Conservation (phyloP, 2,113 vertebrate genomes). For the Glareola pratincola region DNA sequence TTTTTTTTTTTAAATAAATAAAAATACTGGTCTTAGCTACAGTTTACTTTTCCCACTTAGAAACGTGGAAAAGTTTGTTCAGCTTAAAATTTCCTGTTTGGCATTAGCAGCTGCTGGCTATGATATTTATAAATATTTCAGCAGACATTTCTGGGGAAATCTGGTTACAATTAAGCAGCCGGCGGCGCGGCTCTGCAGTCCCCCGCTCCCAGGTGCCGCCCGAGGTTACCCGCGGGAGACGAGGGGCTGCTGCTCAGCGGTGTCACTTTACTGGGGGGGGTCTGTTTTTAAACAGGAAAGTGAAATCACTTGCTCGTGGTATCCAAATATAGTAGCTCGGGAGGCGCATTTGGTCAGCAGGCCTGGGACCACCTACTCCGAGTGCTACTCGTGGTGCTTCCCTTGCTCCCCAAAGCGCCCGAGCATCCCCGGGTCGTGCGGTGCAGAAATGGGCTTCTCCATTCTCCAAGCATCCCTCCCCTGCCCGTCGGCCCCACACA, state of each 20-base stretch:
- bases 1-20: neutral
- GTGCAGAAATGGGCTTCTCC: neutral
- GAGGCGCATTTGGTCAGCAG: conserved; percentile 21
- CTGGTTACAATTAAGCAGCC: conserved; percentile 4
- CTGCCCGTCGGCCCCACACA: neutral
- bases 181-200: neutral
- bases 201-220: neutral
- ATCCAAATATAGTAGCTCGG: neutral
- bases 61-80: conserved; percentile 67
- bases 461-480: neutral
- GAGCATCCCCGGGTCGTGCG: neutral
- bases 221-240: neutral
- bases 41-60: conserved; percentile 61
- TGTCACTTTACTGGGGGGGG: neutral
- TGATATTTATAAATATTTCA: conserved; percentile 65
- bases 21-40: conserved; percentile 14
- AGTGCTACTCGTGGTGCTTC: neutral
- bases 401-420: fast-evolving
- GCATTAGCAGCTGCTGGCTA: conserved; percentile 58
- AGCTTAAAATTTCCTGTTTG: conserved; percentile 71
- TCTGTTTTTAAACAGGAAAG: neutral
- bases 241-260: neutral
- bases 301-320: neutral
- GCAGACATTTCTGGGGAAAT: conserved; percentile 9
- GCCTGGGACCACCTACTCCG: conserved; percentile 29